Percentiles rank a stretch among this genome's conserved stretches.
These are phyloP conservation scores for Sceliomorpha sp. DNA, from an alignment of 2,888 invertebrate species.

Conservation along the genomic window DNA sequence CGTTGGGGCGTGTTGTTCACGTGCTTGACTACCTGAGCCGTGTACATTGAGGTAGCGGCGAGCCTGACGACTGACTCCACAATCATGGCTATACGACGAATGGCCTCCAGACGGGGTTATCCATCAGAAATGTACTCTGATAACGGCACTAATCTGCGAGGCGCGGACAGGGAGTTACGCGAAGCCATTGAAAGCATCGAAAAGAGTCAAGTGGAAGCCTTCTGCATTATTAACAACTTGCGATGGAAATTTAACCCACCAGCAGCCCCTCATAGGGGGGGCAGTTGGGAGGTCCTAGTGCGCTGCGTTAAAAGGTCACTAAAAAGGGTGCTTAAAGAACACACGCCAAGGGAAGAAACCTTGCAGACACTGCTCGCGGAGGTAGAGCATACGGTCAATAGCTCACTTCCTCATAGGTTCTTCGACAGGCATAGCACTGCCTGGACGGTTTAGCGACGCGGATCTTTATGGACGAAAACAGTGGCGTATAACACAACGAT, in stretches of 20 bases:
- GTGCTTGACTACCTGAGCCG: slow-evolving; percentile 49
- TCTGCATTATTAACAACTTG: too few relatives aligned
- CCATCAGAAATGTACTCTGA: slow-evolving; percentile 40
- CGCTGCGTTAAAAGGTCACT: neutral
- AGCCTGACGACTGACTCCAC: slow-evolving; percentile 38
- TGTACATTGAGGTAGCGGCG: slow-evolving; percentile 42
- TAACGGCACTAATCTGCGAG: too few relatives aligned
- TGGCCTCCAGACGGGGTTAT: slow-evolving; percentile 12
- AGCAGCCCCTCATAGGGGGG: too few relatives aligned
- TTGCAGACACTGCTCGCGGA: neutral
- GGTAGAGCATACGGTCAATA: slow-evolving; percentile 1
- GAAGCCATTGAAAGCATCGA: too few relatives aligned
- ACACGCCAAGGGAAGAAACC: too few relatives aligned
- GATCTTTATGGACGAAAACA: slow-evolving; percentile 2
- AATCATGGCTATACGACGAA: slow-evolving; percentile 44
- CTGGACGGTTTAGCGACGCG: too few relatives aligned
- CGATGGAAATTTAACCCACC: too few relatives aligned
- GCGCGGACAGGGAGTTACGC: too few relatives aligned
- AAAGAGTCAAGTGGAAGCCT: too few relatives aligned
- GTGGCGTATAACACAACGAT: slow-evolving; percentile 1
- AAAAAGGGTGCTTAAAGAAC: too few relatives aligned
- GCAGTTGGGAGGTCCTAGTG: too few relatives aligned
- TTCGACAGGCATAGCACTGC: too few relatives aligned
- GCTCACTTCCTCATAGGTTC: slow-evolving; percentile 2
- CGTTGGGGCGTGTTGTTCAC: slow-evolving; percentile 56